Evolutionary conservation across 2,888 invertebrate species (phyloP).

Genomic region (Atethmia centrago): DNA sequence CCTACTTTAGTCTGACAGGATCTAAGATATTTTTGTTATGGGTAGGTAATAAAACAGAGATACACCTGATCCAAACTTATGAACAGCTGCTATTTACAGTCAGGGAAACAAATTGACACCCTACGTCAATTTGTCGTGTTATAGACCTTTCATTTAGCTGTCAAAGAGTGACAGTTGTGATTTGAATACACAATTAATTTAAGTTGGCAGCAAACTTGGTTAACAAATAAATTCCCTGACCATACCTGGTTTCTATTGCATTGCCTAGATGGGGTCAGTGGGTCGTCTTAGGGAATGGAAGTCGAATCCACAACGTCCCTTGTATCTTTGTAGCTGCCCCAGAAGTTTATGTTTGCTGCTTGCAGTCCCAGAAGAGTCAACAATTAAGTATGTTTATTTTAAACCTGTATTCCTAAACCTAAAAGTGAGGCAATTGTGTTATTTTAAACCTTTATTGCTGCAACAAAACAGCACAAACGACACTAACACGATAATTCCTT

Average conservation of each 20-base stretch:
- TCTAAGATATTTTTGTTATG: not conserved
- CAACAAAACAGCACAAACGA: slow-evolving; percentile 31
- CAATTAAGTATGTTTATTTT: not conserved
- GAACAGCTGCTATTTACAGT: not conserved
- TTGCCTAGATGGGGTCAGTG: not conserved
- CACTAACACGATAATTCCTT: slow-evolving; percentile 47
- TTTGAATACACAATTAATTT: not conserved
- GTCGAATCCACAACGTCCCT: not conserved
- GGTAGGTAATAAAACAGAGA: not conserved
- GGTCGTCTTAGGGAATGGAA: too few species aligned
- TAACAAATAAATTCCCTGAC: not conserved
- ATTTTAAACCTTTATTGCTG: slow-evolving; percentile 47
- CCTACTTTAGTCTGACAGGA: too few species aligned
- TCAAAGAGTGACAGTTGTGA: not conserved
- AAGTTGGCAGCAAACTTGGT: not conserved
- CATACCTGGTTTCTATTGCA: not conserved
- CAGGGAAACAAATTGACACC: not conserved
- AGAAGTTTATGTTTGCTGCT: not conserved
- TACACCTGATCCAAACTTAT: not conserved
- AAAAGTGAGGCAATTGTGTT: not conserved
- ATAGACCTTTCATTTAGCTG: not conserved
- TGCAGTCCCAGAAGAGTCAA: not conserved
- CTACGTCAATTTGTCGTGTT: not conserved
- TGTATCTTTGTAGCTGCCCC: not conserved
- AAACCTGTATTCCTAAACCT: not conserved